Evolutionary conservation across 2,797 vertebrate species (phyloP).

Genomic region (Eulemur albifrons): DNA sequence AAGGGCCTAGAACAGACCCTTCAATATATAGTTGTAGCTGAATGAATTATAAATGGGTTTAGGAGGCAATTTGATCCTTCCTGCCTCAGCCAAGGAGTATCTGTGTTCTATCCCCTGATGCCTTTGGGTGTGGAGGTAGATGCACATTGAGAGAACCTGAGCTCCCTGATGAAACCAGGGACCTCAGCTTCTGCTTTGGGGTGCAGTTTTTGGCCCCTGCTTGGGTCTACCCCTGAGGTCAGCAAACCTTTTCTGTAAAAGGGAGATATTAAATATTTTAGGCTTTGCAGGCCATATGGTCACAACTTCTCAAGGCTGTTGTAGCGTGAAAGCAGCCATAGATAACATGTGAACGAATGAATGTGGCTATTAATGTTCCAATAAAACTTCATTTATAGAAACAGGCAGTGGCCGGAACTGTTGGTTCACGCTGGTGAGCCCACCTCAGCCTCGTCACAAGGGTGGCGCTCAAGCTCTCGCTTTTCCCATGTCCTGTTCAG

Average conservation of each 20-base stretch:
- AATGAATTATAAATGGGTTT: conserved; percentile 29
- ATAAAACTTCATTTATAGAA: conserved; percentile 39
- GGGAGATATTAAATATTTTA: background rate
- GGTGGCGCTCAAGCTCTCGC: background rate
- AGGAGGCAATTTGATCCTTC: background rate
- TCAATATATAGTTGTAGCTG: background rate
- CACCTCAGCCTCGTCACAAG: background rate
- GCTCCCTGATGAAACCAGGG: background rate
- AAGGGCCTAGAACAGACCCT: background rate
- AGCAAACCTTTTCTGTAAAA: background rate
- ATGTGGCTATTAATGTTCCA: background rate
- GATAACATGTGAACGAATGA: background rate
- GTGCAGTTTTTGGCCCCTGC: background rate
- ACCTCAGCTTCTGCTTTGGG: background rate
- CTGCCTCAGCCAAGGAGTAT: background rate
- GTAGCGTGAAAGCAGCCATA: background rate
- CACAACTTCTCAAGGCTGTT: background rate
- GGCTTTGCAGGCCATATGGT: background rate
- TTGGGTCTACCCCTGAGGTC: background rate
- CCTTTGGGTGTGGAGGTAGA: background rate
- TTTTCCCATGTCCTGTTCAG: background rate
- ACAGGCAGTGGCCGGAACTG: background rate
- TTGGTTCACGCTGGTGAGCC: background rate
- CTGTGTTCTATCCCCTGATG: background rate
- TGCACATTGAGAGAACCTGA: background rate